A percentile compares a stretch with the other conserved stretches of the same genome.
phyloP scores from a whole-genome alignment of 2,888 invertebrate genomes.

The Dynastes tityus region DNA sequence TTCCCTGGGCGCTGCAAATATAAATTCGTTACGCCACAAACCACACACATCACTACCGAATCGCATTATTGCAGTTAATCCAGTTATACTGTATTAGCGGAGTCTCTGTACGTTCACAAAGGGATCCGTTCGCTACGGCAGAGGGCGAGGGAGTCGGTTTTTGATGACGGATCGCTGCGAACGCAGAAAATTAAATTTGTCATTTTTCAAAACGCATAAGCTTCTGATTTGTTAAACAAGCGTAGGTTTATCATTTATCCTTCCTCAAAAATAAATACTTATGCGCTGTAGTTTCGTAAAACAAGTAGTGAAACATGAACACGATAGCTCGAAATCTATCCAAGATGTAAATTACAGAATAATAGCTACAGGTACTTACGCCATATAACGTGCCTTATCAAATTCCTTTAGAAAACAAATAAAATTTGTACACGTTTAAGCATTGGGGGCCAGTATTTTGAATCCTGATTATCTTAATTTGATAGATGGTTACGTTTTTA shows the following conservation, averaged over 20 bases:
- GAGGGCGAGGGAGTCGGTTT: slow-evolving; percentile 32
- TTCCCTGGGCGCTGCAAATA: slow-evolving; percentile 46
- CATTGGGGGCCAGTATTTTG: too few relatives aligned
- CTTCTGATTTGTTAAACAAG: neutral
- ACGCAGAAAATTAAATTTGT: slow-evolving; percentile 37
- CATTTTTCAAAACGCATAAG: slow-evolving; percentile 19
- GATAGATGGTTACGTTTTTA: too few relatives aligned
- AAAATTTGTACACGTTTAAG: too few relatives aligned
- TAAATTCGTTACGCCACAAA: slow-evolving; percentile 53
- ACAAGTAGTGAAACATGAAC: too few relatives aligned
- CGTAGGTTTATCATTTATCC: neutral
- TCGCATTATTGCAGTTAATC: slow-evolving; percentile 62
- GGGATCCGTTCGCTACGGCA: slow-evolving; percentile 38
- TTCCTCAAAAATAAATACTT: too few relatives aligned
- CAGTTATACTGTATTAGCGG: slow-evolving; percentile 59
- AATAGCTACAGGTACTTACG: too few relatives aligned
- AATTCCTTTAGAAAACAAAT: too few relatives aligned
- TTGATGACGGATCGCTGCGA: slow-evolving; percentile 43
- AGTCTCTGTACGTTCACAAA: slow-evolving; percentile 51
- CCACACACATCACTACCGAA: slow-evolving; percentile 65
- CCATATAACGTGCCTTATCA: too few relatives aligned
- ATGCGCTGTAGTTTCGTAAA: too few relatives aligned
- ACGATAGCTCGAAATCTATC: too few relatives aligned
- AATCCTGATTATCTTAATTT: too few relatives aligned
- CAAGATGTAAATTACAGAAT: too few relatives aligned